Evolutionary conservation across 2,888 invertebrate genomes (phyloP).

Genomic region (Lithophane leautieri): DNA sequence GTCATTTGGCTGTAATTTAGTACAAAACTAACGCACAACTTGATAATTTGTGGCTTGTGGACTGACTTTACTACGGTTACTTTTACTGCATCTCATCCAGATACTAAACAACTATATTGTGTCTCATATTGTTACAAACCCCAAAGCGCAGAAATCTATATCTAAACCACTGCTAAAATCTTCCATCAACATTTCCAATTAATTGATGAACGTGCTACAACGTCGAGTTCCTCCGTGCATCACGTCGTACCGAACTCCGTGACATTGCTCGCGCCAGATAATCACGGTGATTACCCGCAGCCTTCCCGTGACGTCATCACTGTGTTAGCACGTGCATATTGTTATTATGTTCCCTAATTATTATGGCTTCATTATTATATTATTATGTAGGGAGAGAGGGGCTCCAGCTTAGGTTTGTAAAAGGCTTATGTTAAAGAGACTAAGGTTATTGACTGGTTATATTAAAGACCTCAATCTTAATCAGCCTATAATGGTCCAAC

Average conservation of each 20-base stretch:
- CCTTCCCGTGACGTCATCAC: conserved; percentile 18
- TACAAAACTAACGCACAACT: too few relatives aligned
- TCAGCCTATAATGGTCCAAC: too few relatives aligned
- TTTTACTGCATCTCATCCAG: neutral
- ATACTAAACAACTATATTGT: neutral
- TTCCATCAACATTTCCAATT: neutral
- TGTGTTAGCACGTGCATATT: conserved; percentile 23
- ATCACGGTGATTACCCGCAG: conserved; percentile 21
- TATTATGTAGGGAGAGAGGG: neutral
- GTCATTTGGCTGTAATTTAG: too few relatives aligned
- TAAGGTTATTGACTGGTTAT: neutral
- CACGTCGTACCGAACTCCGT: conserved; percentile 1
- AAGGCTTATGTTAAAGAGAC: neutral
- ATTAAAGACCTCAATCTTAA: too few relatives aligned
- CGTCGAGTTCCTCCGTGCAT: conserved; percentile 4
- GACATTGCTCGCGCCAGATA: conserved; percentile 5
- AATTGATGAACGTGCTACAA: neutral
- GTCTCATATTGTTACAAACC: neutral
- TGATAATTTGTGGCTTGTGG: too few relatives aligned
- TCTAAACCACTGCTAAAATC: neutral
- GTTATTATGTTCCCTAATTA: conserved; percentile 28
- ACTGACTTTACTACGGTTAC: neutral
- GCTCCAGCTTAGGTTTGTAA: neutral
- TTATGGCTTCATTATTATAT: conserved; percentile 28
- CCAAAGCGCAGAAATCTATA: neutral